Conservation (phyloP, 2,888 invertebrate species). For the Pomacea canaliculata region DNA sequence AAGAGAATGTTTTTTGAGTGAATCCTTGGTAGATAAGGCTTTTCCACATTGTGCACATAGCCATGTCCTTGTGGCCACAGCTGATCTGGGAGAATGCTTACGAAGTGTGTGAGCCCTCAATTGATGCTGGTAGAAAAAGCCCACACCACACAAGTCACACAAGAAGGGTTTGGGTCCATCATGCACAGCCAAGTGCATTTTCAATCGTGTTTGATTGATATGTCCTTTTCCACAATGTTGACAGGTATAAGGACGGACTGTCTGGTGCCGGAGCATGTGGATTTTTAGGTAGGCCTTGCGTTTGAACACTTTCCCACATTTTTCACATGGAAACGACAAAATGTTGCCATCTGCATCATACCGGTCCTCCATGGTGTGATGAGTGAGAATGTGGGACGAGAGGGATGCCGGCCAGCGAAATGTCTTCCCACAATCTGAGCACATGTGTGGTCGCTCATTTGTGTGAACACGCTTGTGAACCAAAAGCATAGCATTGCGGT, state of each 20-base stretch:
- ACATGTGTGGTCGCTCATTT: slow-evolving; percentile 7
- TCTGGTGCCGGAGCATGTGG: slow-evolving; percentile 7
- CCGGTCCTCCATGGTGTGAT: neutral
- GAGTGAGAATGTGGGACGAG: neutral
- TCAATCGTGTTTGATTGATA: slow-evolving; percentile 4
- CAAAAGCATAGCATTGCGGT: slow-evolving; percentile 1
- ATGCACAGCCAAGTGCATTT: slow-evolving; percentile 16
- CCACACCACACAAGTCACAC: slow-evolving; percentile 17
- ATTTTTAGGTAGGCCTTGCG: slow-evolving; percentile 8
- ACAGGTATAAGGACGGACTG: slow-evolving; percentile 2
- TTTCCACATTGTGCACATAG: slow-evolving; percentile 19
- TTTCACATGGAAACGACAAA: slow-evolving; percentile 1
- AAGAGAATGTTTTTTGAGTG: slow-evolving; percentile 10
- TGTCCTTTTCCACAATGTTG: slow-evolving; percentile 11
- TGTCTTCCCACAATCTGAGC: slow-evolving; percentile 6
- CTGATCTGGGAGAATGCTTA: neutral
- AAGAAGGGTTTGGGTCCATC: slow-evolving; percentile 8
- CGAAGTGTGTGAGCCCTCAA: neutral
- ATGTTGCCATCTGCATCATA: neutral
- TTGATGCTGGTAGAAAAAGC: slow-evolving; percentile 1
- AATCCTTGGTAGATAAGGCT: slow-evolving; percentile 5
- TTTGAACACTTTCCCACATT: slow-evolving; percentile 9
- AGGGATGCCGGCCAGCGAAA: slow-evolving; percentile 17
- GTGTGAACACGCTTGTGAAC: slow-evolving; percentile 5
- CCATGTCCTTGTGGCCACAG: slow-evolving; percentile 2